These are phyloP conservation scores for Tetramorium alpestre DNA, from an alignment of 1,140 invertebrate species.

Conservation along the genomic window DNA sequence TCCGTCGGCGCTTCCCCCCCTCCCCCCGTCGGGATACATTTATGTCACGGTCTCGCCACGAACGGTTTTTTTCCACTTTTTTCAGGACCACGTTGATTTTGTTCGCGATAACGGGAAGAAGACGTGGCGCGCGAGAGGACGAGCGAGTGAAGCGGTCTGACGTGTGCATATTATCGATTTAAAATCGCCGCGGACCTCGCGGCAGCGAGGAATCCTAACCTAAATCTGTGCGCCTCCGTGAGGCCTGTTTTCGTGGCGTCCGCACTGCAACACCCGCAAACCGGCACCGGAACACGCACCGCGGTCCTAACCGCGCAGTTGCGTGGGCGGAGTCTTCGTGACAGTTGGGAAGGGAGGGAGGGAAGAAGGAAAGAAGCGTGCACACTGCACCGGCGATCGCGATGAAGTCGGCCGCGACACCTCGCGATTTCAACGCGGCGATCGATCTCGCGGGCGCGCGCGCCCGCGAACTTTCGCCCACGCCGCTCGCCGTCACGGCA, in stretches of 20 bases:
- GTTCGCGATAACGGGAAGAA: neutral
- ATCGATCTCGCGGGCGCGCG: constrained; percentile 29
- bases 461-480: constrained; percentile 26
- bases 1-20: too few species aligned
- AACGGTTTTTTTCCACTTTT: neutral
- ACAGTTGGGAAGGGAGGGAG: neutral
- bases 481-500: constrained; percentile 22
- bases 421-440: constrained; percentile 29
- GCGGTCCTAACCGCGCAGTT: constrained; percentile 15
- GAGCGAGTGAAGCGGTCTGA: too few species aligned
- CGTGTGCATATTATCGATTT: constrained; percentile 1
- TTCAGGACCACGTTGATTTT: neutral
- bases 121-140: too few species aligned
- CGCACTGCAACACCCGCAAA: neutral
- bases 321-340: constrained; percentile 15
- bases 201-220: constrained; percentile 28
- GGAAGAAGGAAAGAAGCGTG: neutral
- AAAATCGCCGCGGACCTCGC: constrained; percentile 23
- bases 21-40: too few species aligned
- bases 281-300: neutral
- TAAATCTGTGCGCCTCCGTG: neutral
- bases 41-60: neutral
- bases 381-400: neutral
- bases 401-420: neutral
- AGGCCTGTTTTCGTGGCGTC: neutral